phyloP scores from a whole-genome alignment of 2,113 vertebrate genomes.

The Serinus canaria region DNA sequence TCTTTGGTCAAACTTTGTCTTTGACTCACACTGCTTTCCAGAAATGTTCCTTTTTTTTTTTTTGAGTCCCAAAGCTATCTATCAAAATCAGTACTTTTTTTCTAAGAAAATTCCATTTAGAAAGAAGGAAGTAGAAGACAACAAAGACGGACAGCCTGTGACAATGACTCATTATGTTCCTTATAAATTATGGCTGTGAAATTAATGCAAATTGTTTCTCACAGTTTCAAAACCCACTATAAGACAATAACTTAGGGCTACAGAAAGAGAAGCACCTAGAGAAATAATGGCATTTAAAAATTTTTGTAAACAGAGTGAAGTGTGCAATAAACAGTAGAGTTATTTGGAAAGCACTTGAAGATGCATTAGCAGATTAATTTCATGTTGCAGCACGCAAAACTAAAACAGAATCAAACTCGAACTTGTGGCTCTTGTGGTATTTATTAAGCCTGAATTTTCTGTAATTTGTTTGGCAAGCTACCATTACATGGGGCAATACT shows the following conservation, averaged over 20 bases:
- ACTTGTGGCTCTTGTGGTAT: conserved; percentile 23
- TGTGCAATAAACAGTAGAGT: background rate
- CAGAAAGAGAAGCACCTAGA: conserved; percentile 49
- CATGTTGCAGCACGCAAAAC: background rate
- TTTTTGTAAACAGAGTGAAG: background rate
- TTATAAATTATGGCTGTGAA: conserved; percentile 72
- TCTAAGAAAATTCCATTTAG: conserved; percentile 74
- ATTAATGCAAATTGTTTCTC: conserved; percentile 62
- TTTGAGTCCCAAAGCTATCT: conserved; percentile 38
- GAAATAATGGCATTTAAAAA: background rate
- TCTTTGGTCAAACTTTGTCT: conserved; percentile 13
- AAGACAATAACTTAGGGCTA: conserved; percentile 55
- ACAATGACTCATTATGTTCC: conserved; percentile 74
- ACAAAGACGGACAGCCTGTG: conserved; percentile 61
- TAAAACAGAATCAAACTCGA: conserved; percentile 18
- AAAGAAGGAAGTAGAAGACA: conserved; percentile 74
- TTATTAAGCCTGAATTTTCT: conserved; percentile 38
- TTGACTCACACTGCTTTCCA: conserved; percentile 56
- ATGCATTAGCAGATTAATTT: conserved; percentile 29
- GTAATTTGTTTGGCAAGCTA: conserved; percentile 28
- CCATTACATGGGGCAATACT: background rate
- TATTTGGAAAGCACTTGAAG: conserved; percentile 38
- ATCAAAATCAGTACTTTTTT: conserved; percentile 58
- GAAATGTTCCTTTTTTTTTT: conserved; percentile 29
- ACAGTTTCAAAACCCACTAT: conserved; percentile 57